Conservation (phyloP, 2,797 vertebrate genomes). For the Salarias fasciatus region DNA sequence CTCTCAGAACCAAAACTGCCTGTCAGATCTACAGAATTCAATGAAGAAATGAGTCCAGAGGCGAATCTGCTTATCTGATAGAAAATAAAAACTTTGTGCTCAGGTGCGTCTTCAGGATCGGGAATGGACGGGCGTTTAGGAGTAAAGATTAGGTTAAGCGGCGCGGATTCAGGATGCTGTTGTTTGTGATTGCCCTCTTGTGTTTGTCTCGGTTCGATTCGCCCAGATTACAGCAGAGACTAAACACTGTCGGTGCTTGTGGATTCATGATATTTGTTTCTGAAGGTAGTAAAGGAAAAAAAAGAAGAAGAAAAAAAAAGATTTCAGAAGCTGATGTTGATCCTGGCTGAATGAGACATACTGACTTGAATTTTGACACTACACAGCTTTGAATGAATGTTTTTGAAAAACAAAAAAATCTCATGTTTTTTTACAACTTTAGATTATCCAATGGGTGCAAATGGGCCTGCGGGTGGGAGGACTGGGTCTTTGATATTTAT, state of each 20-base stretch:
- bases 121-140: slow-evolving; percentile 42
- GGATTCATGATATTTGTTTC: slow-evolving; percentile 48
- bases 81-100: slow-evolving; percentile 58
- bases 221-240: slow-evolving; percentile 55
- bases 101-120: slow-evolving; percentile 79
- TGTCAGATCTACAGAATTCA: slow-evolving; percentile 68
- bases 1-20: slow-evolving; percentile 77
- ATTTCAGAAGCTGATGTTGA: slow-evolving; percentile 37
- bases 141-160: slow-evolving; percentile 28
- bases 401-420: slow-evolving; percentile 73
- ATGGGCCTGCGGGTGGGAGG: slow-evolving; percentile 17
- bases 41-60: slow-evolving; percentile 57
- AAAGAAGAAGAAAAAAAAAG: slow-evolving; percentile 5
- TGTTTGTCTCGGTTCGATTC: slow-evolving; percentile 50
- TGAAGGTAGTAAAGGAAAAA: slow-evolving; percentile 17
- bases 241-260: slow-evolving; percentile 35
- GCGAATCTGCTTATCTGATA: slow-evolving; percentile 56
- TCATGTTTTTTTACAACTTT: slow-evolving; percentile 68
- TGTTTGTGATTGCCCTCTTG: slow-evolving; percentile 38
- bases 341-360: slow-evolving; percentile 67
- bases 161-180: slow-evolving; percentile 41
- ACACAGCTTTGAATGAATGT: slow-evolving; percentile 82
- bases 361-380: slow-evolving; percentile 83
- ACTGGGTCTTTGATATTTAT: slow-evolving; percentile 74
- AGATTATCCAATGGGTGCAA: slow-evolving; percentile 63